These are phyloP conservation scores for Latheticus oryzae DNA, from an alignment of 2,888 invertebrate genomes.

Conservation along the genomic window DNA sequence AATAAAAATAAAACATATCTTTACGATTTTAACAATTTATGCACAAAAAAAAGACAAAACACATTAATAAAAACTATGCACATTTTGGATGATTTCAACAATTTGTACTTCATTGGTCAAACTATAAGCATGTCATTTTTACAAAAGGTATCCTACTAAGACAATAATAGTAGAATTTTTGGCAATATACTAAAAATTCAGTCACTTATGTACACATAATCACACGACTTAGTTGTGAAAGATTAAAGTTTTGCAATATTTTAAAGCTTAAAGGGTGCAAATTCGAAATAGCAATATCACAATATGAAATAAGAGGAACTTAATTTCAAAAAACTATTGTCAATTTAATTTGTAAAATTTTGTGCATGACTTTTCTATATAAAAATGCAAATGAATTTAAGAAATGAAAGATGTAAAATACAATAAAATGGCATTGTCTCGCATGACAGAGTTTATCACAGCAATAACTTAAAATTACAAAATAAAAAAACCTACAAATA, in stretches of 20 bases:
- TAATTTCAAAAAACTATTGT: slow-evolving; percentile 32
- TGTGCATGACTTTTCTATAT: slow-evolving; percentile 29
- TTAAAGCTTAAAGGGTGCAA: slow-evolving; percentile 28
- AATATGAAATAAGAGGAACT: slow-evolving; percentile 34
- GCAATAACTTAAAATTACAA: slow-evolving; percentile 54
- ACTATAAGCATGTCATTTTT: slow-evolving; percentile 57
- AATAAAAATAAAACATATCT: slow-evolving; percentile 26
- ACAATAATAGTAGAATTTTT: slow-evolving; percentile 42
- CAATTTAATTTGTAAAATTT: slow-evolving; percentile 22
- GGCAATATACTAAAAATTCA: slow-evolving; percentile 49
- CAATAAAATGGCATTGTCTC: slow-evolving; percentile 58
- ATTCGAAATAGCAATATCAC: slow-evolving; percentile 28
- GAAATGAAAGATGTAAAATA: no score
- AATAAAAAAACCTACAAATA: slow-evolving; percentile 52
- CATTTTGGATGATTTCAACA: slow-evolving; percentile 43
- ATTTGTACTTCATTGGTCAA: slow-evolving; percentile 54
- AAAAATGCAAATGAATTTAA: slow-evolving; percentile 29
- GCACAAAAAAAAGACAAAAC: slow-evolving; percentile 33
- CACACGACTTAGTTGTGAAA: slow-evolving; percentile 28
- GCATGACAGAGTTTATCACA: slow-evolving; percentile 62
- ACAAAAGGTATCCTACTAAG: slow-evolving; percentile 44
- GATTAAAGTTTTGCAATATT: slow-evolving; percentile 35
- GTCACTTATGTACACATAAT: slow-evolving; percentile 48
- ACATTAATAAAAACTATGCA: slow-evolving; percentile 42
- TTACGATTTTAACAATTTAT: slow-evolving; percentile 36